Evolutionary conservation across 2,113 vertebrate species (phyloP), one percentile per base, ranked within the genome.

Genomic region (Alethe diademata): DNA sequence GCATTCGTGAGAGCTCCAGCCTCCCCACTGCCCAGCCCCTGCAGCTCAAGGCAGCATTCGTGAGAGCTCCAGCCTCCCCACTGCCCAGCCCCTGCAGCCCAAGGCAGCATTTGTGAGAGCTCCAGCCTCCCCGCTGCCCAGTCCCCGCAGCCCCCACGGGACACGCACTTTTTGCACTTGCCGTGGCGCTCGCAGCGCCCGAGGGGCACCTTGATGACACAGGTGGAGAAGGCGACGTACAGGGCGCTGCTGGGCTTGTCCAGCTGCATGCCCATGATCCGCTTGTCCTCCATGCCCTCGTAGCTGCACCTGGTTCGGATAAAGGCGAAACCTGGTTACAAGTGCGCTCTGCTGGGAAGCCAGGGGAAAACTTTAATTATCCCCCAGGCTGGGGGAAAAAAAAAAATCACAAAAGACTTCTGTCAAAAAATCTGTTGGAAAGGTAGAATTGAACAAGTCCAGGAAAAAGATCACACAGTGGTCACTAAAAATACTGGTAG

Each of bases 221-320:
- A 99, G 82, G 99, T 99, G 51, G 98, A 98, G 97, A 99, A 99
- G 1, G 99, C 99, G 0, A 99, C 98, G 8, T 98, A 99, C 78
- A 99, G 96, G 25, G 98, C 94, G 2, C 98, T 98, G 91, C 98
- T 98, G 78, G 97, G 97, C 92, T 97, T 98, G 97, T 99, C 99
- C 29, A 99, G 98, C 96, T 99, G 98, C 98, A 99, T 99, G 45
- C 99, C 98, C 84, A 99, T 78, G 25, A 99, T 99, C 89, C 99
- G 98, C 82, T 99, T 99, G 97, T 99, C 99, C 51, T 99, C 99
- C 35, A 99, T 95, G 0, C 99, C 98, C 1, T 99, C 99, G 3
- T 99, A 98, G 93, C 98, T 99, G 98, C 99, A 99, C 95, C 99
- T 99, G 69, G 19, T 95, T 70, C 10, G 17, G 36, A 17, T 35